A percentile compares a stretch with the other conserved stretches of the same genome.
Conservation (phyloP, 1,140 invertebrate species). For the Drosophila trapezifrons region DNA sequence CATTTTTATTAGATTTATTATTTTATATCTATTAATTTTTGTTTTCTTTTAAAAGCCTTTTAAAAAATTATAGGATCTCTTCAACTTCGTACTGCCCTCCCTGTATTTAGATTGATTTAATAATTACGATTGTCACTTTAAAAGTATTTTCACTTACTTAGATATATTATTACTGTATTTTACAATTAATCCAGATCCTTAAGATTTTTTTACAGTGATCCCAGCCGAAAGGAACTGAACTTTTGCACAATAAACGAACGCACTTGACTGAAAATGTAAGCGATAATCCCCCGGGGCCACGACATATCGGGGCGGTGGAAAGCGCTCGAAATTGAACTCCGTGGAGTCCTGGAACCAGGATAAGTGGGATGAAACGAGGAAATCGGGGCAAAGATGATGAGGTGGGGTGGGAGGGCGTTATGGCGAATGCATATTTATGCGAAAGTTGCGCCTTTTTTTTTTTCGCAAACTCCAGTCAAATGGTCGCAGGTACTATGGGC, state of each 20-base stretch:
- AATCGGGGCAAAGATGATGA: constrained; percentile 17
- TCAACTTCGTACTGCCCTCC: too few relatives aligned
- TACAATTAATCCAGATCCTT: too few relatives aligned
- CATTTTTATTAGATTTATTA: too few relatives aligned
- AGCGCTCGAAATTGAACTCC: constrained; percentile 70
- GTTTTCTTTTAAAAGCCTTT: too few relatives aligned
- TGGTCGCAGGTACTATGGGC: constrained; percentile 32
- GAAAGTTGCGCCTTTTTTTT: constrained; percentile 68
- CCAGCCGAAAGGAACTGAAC: constrained; percentile 40
- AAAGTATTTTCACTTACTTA: neutral
- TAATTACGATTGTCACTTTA: neutral
- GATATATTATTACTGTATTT: neutral
- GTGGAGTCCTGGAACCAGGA: constrained; percentile 25
- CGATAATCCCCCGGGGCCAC: constrained; percentile 72
- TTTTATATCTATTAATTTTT: too few relatives aligned
- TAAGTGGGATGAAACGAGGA: constrained; percentile 14
- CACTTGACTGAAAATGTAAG: constrained; percentile 79
- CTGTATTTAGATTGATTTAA: neutral
- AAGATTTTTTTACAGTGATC: constrained; percentile 2
- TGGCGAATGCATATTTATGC: constrained; percentile 68
- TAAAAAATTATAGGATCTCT: too few relatives aligned
- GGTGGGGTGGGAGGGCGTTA: neutral
- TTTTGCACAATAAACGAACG: constrained; percentile 66
- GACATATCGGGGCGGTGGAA: constrained; percentile 50
- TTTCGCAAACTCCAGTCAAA: constrained; percentile 42